Conservation (phyloP, 2,113 vertebrate species). For the Zingel zingel region DNA sequence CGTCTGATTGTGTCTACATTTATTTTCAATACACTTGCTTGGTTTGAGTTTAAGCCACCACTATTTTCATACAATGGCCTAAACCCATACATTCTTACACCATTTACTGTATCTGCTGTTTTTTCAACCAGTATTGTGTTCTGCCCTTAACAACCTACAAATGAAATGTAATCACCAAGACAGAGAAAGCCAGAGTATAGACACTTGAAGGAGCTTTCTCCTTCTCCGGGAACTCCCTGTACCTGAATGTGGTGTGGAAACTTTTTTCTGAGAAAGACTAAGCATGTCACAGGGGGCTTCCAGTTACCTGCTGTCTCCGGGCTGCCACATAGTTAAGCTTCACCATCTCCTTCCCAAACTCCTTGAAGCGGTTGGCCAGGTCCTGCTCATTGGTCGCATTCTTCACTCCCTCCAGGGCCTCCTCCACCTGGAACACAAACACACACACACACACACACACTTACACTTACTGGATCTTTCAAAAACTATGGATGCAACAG, state of each 20-base stretch:
- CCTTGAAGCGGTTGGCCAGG: constrained; percentile 97
- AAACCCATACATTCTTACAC: neutral
- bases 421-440: constrained; percentile 89
- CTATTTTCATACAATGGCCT: neutral
- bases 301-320: constrained; percentile 93
- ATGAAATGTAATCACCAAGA: neutral
- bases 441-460: constrained; percentile 36
- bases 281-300: neutral
- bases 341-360: constrained; percentile 99
- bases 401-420: constrained; percentile 95
- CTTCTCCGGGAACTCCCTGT: neutral
- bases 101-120: neutral
- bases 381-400: constrained; percentile 98
- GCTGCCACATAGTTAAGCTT: constrained; percentile 98
- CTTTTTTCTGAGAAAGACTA: neutral
- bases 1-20: constrained; percentile 6
- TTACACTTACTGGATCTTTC: neutral
- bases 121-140: neutral
- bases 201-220: neutral
- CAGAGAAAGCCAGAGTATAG: neutral
- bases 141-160: neutral
- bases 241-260: neutral
- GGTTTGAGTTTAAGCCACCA: neutral
- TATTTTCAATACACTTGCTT: neutral
- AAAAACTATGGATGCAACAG: neutral